phyloP scores from a whole-genome alignment of 2,888 invertebrate species.

The Aleiodes alternator region DNA sequence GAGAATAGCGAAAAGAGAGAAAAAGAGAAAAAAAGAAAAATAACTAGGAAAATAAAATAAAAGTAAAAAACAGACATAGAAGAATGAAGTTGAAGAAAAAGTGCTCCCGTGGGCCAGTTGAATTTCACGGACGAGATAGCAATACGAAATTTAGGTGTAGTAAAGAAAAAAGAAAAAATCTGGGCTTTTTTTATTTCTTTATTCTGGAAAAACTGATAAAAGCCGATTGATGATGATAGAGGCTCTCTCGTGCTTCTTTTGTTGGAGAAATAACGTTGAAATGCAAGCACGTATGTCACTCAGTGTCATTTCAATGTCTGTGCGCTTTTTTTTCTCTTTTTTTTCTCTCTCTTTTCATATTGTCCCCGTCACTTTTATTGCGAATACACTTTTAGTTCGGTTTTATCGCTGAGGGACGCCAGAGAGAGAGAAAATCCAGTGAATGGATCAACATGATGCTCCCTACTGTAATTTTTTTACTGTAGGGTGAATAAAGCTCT shows the following conservation, averaged over 20 bases:
- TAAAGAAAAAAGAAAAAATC: slow-evolving; percentile 3
- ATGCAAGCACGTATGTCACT: slow-evolving; percentile 21
- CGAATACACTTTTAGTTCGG: slow-evolving; percentile 28
- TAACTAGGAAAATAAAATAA: too few species aligned
- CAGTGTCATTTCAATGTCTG: slow-evolving; percentile 20
- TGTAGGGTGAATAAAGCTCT: slow-evolving; percentile 32
- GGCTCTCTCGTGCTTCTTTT: slow-evolving; percentile 7
- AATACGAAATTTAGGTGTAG: slow-evolving; percentile 28
- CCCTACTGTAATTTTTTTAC: slow-evolving; percentile 21
- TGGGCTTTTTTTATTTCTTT: slow-evolving; percentile 15
- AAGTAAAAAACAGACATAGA: slow-evolving; percentile 2
- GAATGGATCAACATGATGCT: slow-evolving; percentile 35
- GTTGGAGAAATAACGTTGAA: background rate
- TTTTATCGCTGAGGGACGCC: slow-evolving; percentile 27
- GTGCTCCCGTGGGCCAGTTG: slow-evolving; percentile 40
- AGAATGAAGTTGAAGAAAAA: slow-evolving; percentile 39
- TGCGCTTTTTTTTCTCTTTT: slow-evolving; percentile 5
- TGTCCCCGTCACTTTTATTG: slow-evolving; percentile 17
- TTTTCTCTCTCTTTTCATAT: background rate
- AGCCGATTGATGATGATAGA: slow-evolving; percentile 27
- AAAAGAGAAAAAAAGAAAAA: slow-evolving; percentile 15
- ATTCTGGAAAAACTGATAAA: slow-evolving; percentile 11
- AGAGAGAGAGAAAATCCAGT: slow-evolving; percentile 16
- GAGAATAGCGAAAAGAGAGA: slow-evolving; percentile 19
- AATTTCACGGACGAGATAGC: slow-evolving; percentile 40